Evolutionary conservation across 2,113 vertebrate species (phyloP), one percentile per base, ranked within the genome.

Genomic region (Gobiocypris rarus): DNA sequence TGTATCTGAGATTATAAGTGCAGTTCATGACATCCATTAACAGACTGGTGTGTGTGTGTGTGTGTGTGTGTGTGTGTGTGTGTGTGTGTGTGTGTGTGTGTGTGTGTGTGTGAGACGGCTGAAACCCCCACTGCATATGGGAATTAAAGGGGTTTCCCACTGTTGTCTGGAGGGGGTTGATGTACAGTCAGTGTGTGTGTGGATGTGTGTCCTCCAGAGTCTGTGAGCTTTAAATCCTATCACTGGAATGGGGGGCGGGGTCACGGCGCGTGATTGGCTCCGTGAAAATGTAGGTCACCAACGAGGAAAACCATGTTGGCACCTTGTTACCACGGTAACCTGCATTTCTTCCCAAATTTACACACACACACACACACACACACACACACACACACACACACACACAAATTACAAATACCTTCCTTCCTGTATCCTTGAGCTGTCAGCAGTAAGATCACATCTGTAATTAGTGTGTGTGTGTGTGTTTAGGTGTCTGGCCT

Each of bases 271-370:
- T 81, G 83, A 83, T 76, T 85, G 84, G 81, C 71, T 38, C 70
- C 31, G 45, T 31, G 43, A n/a, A 38, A 84, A 83, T 87, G 56
- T 83, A 86, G 75, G 75, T 83, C 79, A 85, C 50, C 81, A 61
- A 28, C 78, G 41, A 80, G 61, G 50, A 88, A 56, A 50, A 69
- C 31, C 69, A 74, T 70, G 52, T 67, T 63, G 41, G 15, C 31
- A 86, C 85, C 77, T 84, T 84, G 83, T 82, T 81, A 75, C 83
- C 28, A 84, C 17, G 77, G 82, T 67, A 84, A 84, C 78, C 83
- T 43, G 28, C 52, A 41, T 71, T 76, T 67, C 63, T 69, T 50
- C 80, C 24, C 31, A 67, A 28, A 85, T 63, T 24, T 19, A 54
- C 45, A 48, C 83, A 48, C 70, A 76, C 48, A 38, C 63, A 48